These are phyloP conservation scores for Ellobium chinense DNA, from an alignment of 2,888 invertebrate species.

Conservation along the genomic window DNA sequence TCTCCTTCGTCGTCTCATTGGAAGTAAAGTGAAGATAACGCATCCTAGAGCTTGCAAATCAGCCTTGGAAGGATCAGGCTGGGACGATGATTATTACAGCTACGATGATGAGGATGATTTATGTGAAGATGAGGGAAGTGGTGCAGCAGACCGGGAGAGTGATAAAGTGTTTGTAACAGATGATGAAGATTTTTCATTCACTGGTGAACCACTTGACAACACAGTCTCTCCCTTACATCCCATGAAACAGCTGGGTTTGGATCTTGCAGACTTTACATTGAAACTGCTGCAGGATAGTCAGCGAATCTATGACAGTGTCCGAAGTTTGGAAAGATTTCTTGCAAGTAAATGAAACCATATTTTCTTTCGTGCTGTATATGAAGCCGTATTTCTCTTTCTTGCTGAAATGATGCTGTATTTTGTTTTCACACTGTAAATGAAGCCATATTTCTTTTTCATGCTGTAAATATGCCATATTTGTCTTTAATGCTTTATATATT, in stretches of 20 bases:
- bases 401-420: no score
- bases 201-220: constrained; percentile 28
- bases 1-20: constrained; percentile 5
- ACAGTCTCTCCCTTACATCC: not conserved
- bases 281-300: constrained; percentile 1
- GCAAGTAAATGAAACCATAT: no score
- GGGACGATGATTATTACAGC: not conserved
- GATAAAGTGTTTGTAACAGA: constrained; percentile 21
- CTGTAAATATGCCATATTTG: no score
- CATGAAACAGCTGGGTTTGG: constrained; percentile 3
- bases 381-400: no score
- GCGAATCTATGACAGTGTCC: not conserved
- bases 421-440: no score
- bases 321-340: not conserved
- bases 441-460: no score
- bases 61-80: constrained; percentile 14
- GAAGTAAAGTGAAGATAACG: constrained; percentile 14
- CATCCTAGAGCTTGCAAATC: not conserved
- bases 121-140: constrained; percentile 29
- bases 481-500: no score
- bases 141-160: not conserved
- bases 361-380: no score
- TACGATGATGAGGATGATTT: not conserved
- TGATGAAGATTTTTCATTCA: constrained; percentile 49
- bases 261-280: constrained; percentile 4